Evolutionary conservation across 2,797 vertebrate genomes (phyloP), one percentile per base, ranked within the genome.

Genomic region (Gymnoscopelus braueri): DNA sequence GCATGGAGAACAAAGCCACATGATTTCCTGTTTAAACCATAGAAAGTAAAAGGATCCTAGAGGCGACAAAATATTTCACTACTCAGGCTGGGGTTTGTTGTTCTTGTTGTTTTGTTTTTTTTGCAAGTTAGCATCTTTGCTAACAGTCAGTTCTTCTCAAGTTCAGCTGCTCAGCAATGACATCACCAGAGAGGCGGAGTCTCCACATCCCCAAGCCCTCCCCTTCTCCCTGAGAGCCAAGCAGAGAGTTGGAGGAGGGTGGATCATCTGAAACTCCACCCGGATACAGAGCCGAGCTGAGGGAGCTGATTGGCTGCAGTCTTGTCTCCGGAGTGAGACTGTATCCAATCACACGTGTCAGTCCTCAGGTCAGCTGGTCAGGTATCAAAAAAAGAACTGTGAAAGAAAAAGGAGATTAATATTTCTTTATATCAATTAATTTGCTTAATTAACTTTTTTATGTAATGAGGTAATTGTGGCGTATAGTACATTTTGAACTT

Each of bases 201-300:
- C 80, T 87, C 83, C 85, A 80, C 86, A 80, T 87, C 86, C 88
- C 89, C 85, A 53, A 7, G 71, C 44, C 80, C 77, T 72, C 78
- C 82, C 63, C 65, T 11, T 60, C 73, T 72, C 72, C 65, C 56
- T 3, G 23, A 1, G 58, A 80, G 73, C 76, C 81, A 80, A 82
- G 82, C 72, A 58, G 72, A 82, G 74, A 35, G 78, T 68, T 55
- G n/a, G 48, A 78, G 70, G 81, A 85, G 80, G 80, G 72, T 29
- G 87, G 89, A 86, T 87, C 86, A 87, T 86, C 85, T 87, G 84
- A 88, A 87, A 89, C 77, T 51, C 80, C 80, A 51, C 78, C 78
- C 3, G 3, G 60, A 74, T 51, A 71, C 75, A 57, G 73, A 74
- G 74, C 74, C 55, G 74, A 85, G 69, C 49, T 0, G 32, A 83